Conservation (phyloP, 2,113 vertebrate species). For the Oncorhynchus kisutch region DNA sequence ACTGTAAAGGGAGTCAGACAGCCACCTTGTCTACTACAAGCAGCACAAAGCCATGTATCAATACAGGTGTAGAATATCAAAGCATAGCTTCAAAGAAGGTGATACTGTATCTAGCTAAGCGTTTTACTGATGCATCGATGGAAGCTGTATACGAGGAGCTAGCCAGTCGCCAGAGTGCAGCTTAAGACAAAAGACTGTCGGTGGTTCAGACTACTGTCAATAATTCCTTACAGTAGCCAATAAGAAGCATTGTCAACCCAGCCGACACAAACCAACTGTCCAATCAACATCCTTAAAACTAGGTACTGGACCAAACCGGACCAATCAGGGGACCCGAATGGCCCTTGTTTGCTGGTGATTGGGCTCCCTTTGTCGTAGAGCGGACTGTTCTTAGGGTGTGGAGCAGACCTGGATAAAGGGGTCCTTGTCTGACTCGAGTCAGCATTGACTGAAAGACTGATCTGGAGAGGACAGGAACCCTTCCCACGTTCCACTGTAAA, state of each 20-base stretch:
- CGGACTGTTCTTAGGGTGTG: conserved; percentile 43
- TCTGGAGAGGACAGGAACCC: conserved; percentile 45
- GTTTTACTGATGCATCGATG: conserved; percentile 5
- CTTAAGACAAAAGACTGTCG: conserved; percentile 33
- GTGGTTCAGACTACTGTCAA: conserved; percentile 27
- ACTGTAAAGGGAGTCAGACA: not conserved
- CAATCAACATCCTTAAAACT: conserved; percentile 30
- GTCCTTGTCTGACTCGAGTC: conserved; percentile 57
- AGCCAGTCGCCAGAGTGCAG: conserved; percentile 21
- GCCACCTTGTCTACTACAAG: conserved; percentile 3
- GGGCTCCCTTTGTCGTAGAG: conserved; percentile 51
- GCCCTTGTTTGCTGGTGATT: conserved; percentile 18
- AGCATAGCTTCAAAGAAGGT: conserved; percentile 47
- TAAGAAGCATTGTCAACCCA: conserved; percentile 46
- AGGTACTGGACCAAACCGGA: conserved; percentile 5
- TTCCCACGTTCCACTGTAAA: conserved; percentile 42
- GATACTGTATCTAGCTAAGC: conserved; percentile 19
- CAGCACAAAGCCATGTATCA: conserved; percentile 13
- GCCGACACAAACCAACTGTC: conserved; percentile 42
- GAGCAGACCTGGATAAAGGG: conserved; percentile 47
- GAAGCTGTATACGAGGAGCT: conserved; percentile 31
- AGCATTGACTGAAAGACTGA: conserved; percentile 50
- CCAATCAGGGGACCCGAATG: not conserved
- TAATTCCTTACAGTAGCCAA: conserved; percentile 39
- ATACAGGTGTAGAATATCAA: conserved; percentile 19